These are phyloP conservation scores for Channa striata DNA, from an alignment of 2,797 vertebrate genomes.

Conservation along the genomic window DNA sequence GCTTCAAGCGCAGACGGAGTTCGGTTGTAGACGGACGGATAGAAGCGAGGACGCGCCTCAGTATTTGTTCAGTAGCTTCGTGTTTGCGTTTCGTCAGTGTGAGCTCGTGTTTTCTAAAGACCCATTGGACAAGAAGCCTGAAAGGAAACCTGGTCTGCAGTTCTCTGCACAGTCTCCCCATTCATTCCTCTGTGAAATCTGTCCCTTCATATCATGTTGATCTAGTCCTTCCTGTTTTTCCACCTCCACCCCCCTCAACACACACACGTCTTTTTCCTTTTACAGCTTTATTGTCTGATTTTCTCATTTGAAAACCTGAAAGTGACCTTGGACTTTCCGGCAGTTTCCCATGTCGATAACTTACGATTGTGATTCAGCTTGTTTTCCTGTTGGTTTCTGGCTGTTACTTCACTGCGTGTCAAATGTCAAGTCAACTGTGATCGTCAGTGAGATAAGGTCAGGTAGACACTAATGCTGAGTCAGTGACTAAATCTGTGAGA, in stretches of 20 bases:
- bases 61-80: neutral
- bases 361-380: neutral
- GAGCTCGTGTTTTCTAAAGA: neutral
- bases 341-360: neutral
- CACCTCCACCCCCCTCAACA: constrained; percentile 17
- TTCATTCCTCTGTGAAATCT: constrained; percentile 40
- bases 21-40: neutral
- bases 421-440: neutral
- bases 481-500: neutral
- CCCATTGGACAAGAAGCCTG: neutral
- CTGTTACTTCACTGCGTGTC: neutral
- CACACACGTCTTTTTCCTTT: neutral
- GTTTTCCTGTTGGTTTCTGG: constrained; percentile 29
- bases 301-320: neutral
- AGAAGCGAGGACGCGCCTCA: neutral
- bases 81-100: neutral
- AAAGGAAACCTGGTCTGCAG: neutral
- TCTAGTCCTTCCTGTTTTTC: constrained; percentile 70
- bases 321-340: neutral
- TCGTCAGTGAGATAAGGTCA: neutral
- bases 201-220: constrained; percentile 24
- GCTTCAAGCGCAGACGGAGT: neutral
- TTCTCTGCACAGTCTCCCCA: neutral
- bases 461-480: neutral
- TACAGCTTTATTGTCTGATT: neutral